A percentile compares a stretch with the other conserved stretches of the same genome.
These are phyloP conservation scores for Ammodytes marinus DNA, from an alignment of 2,113 vertebrate genomes.

Conservation along the genomic window DNA sequence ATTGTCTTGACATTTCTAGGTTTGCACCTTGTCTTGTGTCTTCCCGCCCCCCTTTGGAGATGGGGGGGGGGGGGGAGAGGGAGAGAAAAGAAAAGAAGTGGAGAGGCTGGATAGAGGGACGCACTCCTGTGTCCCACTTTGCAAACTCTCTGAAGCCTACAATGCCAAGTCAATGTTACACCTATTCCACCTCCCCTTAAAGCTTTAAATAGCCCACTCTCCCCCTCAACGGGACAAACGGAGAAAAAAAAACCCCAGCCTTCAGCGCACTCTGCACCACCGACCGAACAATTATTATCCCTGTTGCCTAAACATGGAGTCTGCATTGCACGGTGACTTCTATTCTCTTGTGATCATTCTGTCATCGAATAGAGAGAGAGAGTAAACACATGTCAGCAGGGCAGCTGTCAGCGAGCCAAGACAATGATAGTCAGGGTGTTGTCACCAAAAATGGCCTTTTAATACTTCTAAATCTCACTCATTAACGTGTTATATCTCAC, in stretches of 20 bases:
- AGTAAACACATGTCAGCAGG: conserved; percentile 22
- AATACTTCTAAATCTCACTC: neutral
- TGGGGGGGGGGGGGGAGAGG: neutral
- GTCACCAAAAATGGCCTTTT: neutral
- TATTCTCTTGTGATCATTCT: conserved; percentile 27
- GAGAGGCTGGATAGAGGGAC: conserved; percentile 38
- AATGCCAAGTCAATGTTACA: conserved; percentile 73
- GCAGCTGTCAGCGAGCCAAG: conserved; percentile 10
- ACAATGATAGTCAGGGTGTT: neutral
- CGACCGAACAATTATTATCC: conserved; percentile 53
- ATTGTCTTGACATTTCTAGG: conserved; percentile 71
- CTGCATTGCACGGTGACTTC: conserved; percentile 2
- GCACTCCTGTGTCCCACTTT: conserved; percentile 78
- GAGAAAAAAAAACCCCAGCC: conserved; percentile 43
- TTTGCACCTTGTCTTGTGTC: conserved; percentile 50
- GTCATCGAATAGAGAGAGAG: conserved; percentile 28
- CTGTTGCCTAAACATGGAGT: conserved; percentile 38
- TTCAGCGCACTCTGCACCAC: conserved; percentile 39
- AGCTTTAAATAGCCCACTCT: conserved; percentile 71
- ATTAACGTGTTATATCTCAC: neutral
- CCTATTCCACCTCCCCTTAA: conserved; percentile 70
- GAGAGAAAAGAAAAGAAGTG: conserved; percentile 7
- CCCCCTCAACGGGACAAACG: conserved; percentile 56
- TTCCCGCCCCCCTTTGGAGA: conserved; percentile 41
- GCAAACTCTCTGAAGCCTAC: conserved; percentile 71